Conservation (phyloP, 2,113 vertebrate species). For the Shinisaurus crocodilurus region DNA sequence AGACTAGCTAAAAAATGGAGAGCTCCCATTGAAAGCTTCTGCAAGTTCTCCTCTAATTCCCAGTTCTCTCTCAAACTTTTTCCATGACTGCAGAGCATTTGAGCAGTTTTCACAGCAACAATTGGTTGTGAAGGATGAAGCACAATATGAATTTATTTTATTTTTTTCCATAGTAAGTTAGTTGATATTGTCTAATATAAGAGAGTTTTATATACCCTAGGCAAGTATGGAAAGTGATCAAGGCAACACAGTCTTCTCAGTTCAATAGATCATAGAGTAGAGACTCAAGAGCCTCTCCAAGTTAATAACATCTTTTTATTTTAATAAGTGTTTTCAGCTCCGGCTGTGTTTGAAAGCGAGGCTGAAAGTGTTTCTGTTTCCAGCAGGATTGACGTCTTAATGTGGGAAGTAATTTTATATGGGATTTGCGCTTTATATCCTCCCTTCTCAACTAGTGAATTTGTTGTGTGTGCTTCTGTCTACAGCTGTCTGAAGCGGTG, state of each 20-base stretch:
- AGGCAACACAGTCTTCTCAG: background rate
- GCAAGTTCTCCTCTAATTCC: background rate
- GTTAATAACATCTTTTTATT: too few relatives aligned
- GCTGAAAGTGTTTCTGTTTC: accelerated
- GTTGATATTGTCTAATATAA: background rate
- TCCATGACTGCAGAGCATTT: background rate
- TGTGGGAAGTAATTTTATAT: background rate
- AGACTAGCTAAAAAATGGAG: background rate
- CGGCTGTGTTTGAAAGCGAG: background rate
- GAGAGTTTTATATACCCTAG: background rate
- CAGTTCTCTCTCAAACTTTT: background rate
- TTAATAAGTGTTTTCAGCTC: background rate
- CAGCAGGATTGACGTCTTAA: slow-evolving; percentile 2
- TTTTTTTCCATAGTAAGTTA: background rate
- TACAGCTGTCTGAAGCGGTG: slow-evolving; percentile 82
- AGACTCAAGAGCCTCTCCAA: background rate
- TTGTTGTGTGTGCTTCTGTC: background rate
- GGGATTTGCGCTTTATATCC: background rate
- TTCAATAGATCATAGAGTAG: background rate
- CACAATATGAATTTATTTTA: background rate
- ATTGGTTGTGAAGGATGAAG: background rate
- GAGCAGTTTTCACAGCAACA: background rate
- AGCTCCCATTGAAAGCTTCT: background rate
- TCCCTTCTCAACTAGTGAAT: accelerated
- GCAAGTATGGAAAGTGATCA: background rate